These are phyloP conservation scores for Drosophila serrata DNA, from an alignment of 1,140 invertebrate species.

Conservation along the genomic window DNA sequence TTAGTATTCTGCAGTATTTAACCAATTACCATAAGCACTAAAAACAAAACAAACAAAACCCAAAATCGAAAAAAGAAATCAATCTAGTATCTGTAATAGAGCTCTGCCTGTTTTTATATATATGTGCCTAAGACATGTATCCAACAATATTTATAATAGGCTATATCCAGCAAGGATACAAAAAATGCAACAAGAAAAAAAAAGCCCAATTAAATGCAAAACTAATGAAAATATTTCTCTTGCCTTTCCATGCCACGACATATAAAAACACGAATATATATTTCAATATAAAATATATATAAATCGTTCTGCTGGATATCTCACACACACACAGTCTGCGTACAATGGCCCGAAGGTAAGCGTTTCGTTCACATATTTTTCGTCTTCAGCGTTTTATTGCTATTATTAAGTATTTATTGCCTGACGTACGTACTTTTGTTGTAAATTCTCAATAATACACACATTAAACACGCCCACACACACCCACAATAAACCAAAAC, in stretches of 20 bases:
- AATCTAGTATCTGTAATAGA: constrained; percentile 53
- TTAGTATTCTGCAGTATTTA: constrained; percentile 43
- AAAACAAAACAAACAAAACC: constrained; percentile 5
- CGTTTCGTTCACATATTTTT: constrained; percentile 65
- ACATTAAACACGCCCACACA: constrained; percentile 35
- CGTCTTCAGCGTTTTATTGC: constrained; percentile 49
- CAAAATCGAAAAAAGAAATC: constrained; percentile 14
- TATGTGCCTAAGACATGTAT: constrained; percentile 63
- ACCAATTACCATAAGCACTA: constrained; percentile 50
- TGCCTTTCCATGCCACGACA: constrained; percentile 69
- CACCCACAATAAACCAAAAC: constrained; percentile 13
- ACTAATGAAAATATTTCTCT: constrained; percentile 76
- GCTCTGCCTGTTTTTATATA: constrained; percentile 58
- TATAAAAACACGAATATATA: constrained; percentile 26
- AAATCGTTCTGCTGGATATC: constrained; percentile 86
- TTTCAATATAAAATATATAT: constrained; percentile 17
- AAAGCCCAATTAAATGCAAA: constrained; percentile 42
- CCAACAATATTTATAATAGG: constrained; percentile 27
- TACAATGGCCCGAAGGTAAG: constrained; percentile 95
- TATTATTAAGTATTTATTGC: constrained; percentile 79
- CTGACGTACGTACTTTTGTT: constrained; percentile 75
- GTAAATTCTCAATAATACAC: constrained; percentile 57
- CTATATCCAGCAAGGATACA: constrained; percentile 7
- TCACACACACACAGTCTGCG: constrained; percentile 89
- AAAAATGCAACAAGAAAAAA: constrained; percentile 31